phyloP scores from a whole-genome alignment of 2,113 vertebrate species.

The Phrynosoma platyrhinos region DNA sequence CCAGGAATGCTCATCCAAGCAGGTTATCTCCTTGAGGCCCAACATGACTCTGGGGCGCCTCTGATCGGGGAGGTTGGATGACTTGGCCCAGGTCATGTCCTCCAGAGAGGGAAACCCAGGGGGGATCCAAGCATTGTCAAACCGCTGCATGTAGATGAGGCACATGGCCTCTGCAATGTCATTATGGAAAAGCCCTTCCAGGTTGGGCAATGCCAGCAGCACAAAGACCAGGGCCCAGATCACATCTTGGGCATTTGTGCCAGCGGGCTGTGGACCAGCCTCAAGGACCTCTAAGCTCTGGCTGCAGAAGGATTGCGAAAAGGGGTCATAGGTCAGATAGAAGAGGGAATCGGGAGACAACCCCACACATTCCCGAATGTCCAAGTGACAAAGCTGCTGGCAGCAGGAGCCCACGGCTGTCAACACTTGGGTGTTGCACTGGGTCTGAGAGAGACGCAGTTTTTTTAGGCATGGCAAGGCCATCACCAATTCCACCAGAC shows the following conservation, averaged over 20 bases:
- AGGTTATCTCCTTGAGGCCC: slow-evolving; percentile 49
- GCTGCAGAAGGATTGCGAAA: neutral
- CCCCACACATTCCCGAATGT: slow-evolving; percentile 60
- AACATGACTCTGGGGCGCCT: neutral
- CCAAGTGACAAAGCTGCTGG: slow-evolving; percentile 48
- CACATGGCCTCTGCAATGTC: neutral
- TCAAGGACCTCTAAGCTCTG: neutral
- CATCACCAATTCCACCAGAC: slow-evolving; percentile 57
- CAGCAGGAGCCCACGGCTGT: slow-evolving; percentile 57
- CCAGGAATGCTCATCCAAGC: slow-evolving; percentile 43
- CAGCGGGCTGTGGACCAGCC: neutral
- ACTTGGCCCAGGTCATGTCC: neutral
- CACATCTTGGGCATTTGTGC: accelerated
- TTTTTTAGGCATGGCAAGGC: slow-evolving; percentile 50
- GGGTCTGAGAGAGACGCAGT: slow-evolving; percentile 57
- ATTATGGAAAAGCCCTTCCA: slow-evolving; percentile 38
- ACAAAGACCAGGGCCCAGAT: slow-evolving; percentile 31
- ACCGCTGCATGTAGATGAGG: neutral
- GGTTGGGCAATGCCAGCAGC: slow-evolving; percentile 56
- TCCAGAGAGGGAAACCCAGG: slow-evolving; percentile 44
- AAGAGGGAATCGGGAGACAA: slow-evolving; percentile 20
- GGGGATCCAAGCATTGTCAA: accelerated
- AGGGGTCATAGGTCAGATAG: slow-evolving; percentile 51
- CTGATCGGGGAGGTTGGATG: accelerated
- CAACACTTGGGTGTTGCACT: slow-evolving; percentile 57